phyloP scores from a whole-genome alignment of 2,797 vertebrate genomes.

The Serranus cabrilla region DNA sequence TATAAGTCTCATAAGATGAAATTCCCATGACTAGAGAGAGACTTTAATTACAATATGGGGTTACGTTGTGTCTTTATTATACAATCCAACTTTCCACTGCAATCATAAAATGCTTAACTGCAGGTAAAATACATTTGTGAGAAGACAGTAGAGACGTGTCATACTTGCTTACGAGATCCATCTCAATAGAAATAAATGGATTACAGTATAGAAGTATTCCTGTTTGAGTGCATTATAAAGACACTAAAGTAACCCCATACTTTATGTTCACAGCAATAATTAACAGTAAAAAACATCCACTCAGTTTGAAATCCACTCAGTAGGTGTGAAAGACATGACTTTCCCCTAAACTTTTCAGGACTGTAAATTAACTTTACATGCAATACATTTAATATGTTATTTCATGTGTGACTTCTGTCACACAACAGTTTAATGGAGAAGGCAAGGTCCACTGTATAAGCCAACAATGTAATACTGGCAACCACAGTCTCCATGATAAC shows the following conservation, averaged over 20 bases:
- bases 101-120: too few species aligned
- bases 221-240: too few species aligned
- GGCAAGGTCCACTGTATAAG: slow-evolving; percentile 84
- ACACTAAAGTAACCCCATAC: too few species aligned
- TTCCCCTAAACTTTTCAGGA: background rate
- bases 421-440: slow-evolving; percentile 82
- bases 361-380: slow-evolving; percentile 11
- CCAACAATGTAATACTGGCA: slow-evolving; percentile 77
- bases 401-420: slow-evolving; percentile 69
- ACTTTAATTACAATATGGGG: background rate
- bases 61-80: too few species aligned
- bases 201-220: too few species aligned
- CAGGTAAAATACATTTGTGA: too few species aligned
- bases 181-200: too few species aligned
- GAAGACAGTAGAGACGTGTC: too few species aligned
- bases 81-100: too few species aligned
- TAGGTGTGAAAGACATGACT: background rate
- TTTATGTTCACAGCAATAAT: slow-evolving; percentile 14
- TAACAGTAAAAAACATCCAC: slow-evolving; percentile 15
- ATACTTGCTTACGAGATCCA: too few species aligned
- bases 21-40: background rate
- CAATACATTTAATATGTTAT: background rate
- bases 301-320: slow-evolving; percentile 24
- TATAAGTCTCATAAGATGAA: background rate
- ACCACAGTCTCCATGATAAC: slow-evolving; percentile 74